Conservation (phyloP, 2,888 invertebrate species). For the Drosophila mimica region DNA sequence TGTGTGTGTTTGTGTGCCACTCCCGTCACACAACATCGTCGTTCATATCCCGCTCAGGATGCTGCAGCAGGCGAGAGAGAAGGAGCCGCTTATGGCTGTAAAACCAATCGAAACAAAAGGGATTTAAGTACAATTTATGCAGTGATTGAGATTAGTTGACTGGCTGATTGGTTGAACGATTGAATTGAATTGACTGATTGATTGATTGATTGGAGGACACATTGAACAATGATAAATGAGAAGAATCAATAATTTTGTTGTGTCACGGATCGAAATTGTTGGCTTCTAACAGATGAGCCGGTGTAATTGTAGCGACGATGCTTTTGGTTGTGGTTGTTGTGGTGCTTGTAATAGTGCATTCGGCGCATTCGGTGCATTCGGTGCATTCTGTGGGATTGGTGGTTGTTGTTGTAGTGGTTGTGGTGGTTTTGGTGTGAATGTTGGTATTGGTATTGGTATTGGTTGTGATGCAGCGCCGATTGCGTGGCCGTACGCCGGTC, state of each 20-base stretch:
- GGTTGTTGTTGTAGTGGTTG: slow-evolving; percentile 36
- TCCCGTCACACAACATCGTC: slow-evolving; percentile 45
- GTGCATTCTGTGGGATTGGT: slow-evolving; percentile 34
- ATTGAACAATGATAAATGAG: slow-evolving; percentile 51
- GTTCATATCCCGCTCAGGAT: slow-evolving; percentile 43
- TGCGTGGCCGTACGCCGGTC: slow-evolving; percentile 50
- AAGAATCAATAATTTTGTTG: slow-evolving; percentile 21
- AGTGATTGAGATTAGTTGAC: slow-evolving; percentile 42
- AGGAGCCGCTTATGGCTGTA: slow-evolving; percentile 69
- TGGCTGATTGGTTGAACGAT: slow-evolving; percentile 46
- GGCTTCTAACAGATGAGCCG: slow-evolving; percentile 24
- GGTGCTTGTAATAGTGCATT: slow-evolving; percentile 36
- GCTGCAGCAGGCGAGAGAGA: slow-evolving; percentile 31
- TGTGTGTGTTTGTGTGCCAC: slow-evolving; percentile 24
- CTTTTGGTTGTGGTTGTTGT: slow-evolving; percentile 47
- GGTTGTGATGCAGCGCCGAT: slow-evolving; percentile 63
- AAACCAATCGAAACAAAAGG: slow-evolving; percentile 74
- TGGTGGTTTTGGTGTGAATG: slow-evolving; percentile 32
- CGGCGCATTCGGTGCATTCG: slow-evolving; percentile 12
- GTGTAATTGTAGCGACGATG: slow-evolving; percentile 51
- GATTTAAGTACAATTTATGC: slow-evolving; percentile 67
- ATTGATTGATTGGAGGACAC: slow-evolving; percentile 32
- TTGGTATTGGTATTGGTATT: slow-evolving; percentile 32
- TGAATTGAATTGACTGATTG: slow-evolving; percentile 45
- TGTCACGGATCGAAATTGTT: slow-evolving; percentile 39